phyloP scores from a whole-genome alignment of 2,888 invertebrate species.

The Campoletis raptor region DNA sequence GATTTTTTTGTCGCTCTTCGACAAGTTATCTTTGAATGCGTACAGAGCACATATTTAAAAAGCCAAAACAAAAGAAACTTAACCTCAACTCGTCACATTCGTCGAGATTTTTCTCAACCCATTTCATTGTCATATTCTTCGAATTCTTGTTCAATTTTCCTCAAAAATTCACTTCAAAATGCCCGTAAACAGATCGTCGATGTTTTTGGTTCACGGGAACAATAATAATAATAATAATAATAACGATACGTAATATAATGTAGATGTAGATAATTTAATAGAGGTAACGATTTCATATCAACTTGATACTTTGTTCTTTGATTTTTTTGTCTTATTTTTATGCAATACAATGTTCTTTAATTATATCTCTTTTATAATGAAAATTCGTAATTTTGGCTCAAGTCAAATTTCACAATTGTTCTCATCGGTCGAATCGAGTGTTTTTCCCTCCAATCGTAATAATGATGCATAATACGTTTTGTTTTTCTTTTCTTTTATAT shows the following conservation, averaged over 20 bases:
- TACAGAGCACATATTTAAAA: not conserved
- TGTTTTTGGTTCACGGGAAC: not conserved
- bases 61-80: not conserved
- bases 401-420: not conserved
- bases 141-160: not conserved
- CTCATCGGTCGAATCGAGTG: not conserved
- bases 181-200: conserved; percentile 26
- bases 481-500: not conserved
- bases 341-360: conserved; percentile 24
- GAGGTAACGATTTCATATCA: conserved; percentile 60
- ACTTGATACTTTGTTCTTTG: conserved; percentile 38
- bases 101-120: not conserved
- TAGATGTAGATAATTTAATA: conserved; percentile 60
- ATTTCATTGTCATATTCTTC: not conserved
- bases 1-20: not conserved
- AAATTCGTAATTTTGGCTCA: conserved; percentile 30
- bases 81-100: not conserved
- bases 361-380: conserved; percentile 37
- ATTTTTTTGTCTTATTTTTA: conserved; percentile 11
- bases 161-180: conserved; percentile 8
- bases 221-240: conserved; percentile 43
- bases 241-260: conserved; percentile 59
- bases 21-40: not conserved
- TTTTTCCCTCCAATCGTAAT: not conserved
- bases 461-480: not conserved